Base-by-base conservation (phyloP, 2,888 invertebrate genomes). In the Drosophila greeni region DNA sequence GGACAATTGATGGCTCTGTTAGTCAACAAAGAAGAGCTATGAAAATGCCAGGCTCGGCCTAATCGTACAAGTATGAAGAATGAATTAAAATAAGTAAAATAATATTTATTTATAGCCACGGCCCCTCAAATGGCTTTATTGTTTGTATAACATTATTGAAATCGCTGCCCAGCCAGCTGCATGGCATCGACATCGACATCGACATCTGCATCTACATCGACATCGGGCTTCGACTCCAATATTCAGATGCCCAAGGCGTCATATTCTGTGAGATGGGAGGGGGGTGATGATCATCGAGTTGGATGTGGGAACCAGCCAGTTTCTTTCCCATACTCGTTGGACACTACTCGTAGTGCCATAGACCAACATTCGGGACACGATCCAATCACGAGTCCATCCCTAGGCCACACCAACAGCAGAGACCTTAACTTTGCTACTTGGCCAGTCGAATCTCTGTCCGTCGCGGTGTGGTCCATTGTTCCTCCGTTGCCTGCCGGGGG, bases 51-150 rank as follows among this genome's bases (percentile, higher is more conserved):
- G 43, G 36, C 49, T 53, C 14, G 36, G 58, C 20, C 12, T 60
- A 64, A 36, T 69, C 70, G 55, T 48, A 70, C 55, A 42, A 66
- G 68, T 73, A 75, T 73, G 60, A 36, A 69, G 53, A 73, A 73
- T 66, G 55, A 75, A 71, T 60, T 58, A 58, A 77, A 71, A 66
- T 73, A 72, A 66, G 72, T 73, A 76, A 66, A 70, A 74, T 73
- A 71, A 70, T 73, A 68, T 71, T 76, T 76, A 80, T 81, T 81
- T 75, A 78, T 75, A 76, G 81, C 67, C 64, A 76, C 73, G 76
- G 81, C 67, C 65, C 24, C 62, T n/a, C 54, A 74, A 76, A 81
- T 74, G 74, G 76, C 75, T 81, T 82, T 75, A 75, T 76, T 82
- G 82, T 78, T 74, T 70, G 74, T 70, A 60, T 65, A 56, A 66